These are phyloP conservation scores for Brachynemurus nebulosus DNA, from an alignment of 2,888 invertebrate genomes.

Conservation along the genomic window DNA sequence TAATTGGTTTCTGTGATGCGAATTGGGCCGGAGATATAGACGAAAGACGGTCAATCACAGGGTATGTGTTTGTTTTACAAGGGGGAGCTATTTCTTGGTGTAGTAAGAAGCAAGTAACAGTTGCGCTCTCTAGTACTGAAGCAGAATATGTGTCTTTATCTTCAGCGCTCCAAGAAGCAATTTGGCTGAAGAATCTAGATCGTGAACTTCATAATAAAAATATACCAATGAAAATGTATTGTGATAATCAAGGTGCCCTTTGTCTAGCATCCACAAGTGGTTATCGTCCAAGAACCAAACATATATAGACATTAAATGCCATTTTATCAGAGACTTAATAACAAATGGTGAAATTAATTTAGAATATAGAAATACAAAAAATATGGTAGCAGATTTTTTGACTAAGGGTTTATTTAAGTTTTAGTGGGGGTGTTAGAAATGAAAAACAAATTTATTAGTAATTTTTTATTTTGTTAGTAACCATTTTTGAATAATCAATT, in stretches of 20 bases:
- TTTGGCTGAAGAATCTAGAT: neutral
- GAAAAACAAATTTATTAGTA: too few relatives aligned
- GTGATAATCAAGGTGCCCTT: neutral
- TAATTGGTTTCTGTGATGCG: conserved; percentile 6
- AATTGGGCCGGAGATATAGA: conserved; percentile 9
- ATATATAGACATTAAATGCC: neutral
- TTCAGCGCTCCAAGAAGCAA: neutral
- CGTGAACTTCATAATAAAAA: neutral
- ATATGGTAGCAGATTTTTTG: neutral
- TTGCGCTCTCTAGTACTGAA: conserved; percentile 3
- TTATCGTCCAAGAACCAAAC: neutral
- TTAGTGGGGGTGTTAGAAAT: too few relatives aligned
- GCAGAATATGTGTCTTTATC: neutral
- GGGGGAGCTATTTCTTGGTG: conserved; percentile 12
- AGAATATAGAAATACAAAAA: neutral
- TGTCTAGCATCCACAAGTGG: neutral
- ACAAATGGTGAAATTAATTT: neutral
- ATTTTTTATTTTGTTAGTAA: too few relatives aligned
- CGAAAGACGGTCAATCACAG: conserved; percentile 10
- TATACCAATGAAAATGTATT: neutral
- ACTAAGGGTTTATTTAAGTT: too few relatives aligned
- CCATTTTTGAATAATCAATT: too few relatives aligned
- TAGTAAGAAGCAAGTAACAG: conserved; percentile 7
- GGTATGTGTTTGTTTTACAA: conserved; percentile 8
- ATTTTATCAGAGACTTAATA: neutral